phyloP scores from a whole-genome alignment of 2,888 invertebrate genomes.

The Drymonia ruficornis region DNA sequence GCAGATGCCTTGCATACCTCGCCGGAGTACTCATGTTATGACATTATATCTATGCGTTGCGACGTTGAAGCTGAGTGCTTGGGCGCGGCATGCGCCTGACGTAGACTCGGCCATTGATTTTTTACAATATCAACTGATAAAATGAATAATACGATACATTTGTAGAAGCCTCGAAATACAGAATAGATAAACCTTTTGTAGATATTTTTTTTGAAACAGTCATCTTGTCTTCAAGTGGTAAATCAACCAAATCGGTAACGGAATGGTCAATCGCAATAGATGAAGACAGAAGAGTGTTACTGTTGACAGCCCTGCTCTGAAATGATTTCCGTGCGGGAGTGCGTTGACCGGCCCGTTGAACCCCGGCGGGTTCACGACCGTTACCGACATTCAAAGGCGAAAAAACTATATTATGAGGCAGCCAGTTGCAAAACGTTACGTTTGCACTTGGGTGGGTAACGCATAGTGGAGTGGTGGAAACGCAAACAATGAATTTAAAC shows the following conservation, averaged over 20 bases:
- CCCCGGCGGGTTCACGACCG: slow-evolving; percentile 67
- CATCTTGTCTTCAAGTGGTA: too few species aligned
- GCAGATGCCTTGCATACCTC: too few species aligned
- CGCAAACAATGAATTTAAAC: background rate
- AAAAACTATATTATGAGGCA: slow-evolving; percentile 32
- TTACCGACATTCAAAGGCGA: slow-evolving; percentile 57
- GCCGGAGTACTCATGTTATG: too few species aligned
- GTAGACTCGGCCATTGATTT: too few species aligned
- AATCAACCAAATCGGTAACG: background rate
- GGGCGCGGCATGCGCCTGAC: too few species aligned
- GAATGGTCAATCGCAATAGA: background rate
- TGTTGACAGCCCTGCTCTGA: slow-evolving; percentile 29
- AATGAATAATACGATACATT: too few species aligned
- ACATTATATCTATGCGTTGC: too few species aligned
- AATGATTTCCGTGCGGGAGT: slow-evolving; percentile 47
- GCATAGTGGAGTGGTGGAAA: background rate
- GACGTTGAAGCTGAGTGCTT: too few species aligned
- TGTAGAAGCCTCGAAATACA: too few species aligned
- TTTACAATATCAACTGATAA: too few species aligned
- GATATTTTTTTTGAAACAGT: too few species aligned
- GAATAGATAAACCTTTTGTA: too few species aligned
- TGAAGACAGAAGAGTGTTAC: background rate
- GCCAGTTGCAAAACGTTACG: slow-evolving; percentile 48
- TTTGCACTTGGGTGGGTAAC: slow-evolving; percentile 28
- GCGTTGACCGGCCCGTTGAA: slow-evolving; percentile 56